Conservation (phyloP, 2,888 invertebrate species). For the Dascillus cervinus region DNA sequence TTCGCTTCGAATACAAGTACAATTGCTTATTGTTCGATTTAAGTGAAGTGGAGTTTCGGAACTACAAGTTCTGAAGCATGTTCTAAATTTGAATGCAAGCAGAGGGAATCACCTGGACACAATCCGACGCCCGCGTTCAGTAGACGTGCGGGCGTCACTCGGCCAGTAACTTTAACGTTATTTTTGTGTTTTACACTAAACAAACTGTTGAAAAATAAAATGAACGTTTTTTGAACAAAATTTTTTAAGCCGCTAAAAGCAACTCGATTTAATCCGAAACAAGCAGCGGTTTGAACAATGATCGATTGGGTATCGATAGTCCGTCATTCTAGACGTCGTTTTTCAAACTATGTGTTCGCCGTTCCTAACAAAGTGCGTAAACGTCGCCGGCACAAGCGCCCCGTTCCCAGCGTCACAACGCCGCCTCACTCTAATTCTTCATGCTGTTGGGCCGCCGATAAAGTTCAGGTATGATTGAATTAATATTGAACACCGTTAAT, state of each 20-base stretch:
- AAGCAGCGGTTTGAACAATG: too few species aligned
- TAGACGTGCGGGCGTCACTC: slow-evolving; percentile 19
- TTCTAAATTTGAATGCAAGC: slow-evolving; percentile 21
- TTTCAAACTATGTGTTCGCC: slow-evolving; percentile 62
- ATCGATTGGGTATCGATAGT: slow-evolving; percentile 75
- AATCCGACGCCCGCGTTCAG: slow-evolving; percentile 19
- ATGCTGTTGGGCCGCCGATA: slow-evolving; percentile 42
- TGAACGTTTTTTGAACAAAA: too few species aligned
- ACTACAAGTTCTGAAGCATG: slow-evolving; percentile 8
- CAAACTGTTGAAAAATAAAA: too few species aligned
- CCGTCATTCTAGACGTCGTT: slow-evolving; percentile 60
- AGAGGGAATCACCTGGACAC: slow-evolving; percentile 21
- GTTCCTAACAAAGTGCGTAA: slow-evolving; percentile 58
- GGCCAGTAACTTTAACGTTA: too few species aligned
- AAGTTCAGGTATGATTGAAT: slow-evolving; percentile 28
- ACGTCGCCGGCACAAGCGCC: slow-evolving; percentile 41
- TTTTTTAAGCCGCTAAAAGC: too few species aligned
- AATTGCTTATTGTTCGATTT: slow-evolving; percentile 7
- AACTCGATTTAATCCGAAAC: neutral
- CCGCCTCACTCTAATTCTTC: slow-evolving; percentile 27
- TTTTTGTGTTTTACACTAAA: too few species aligned
- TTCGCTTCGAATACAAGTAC: too few species aligned
- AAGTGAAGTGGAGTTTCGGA: slow-evolving; percentile 7
- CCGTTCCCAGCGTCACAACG: slow-evolving; percentile 8
- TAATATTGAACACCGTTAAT: slow-evolving; percentile 1